Percentiles rank a stretch among this genome's conserved stretches.
These are phyloP conservation scores for Plagodis pulveraria DNA, from an alignment of 2,888 invertebrate species.

Conservation along the genomic window DNA sequence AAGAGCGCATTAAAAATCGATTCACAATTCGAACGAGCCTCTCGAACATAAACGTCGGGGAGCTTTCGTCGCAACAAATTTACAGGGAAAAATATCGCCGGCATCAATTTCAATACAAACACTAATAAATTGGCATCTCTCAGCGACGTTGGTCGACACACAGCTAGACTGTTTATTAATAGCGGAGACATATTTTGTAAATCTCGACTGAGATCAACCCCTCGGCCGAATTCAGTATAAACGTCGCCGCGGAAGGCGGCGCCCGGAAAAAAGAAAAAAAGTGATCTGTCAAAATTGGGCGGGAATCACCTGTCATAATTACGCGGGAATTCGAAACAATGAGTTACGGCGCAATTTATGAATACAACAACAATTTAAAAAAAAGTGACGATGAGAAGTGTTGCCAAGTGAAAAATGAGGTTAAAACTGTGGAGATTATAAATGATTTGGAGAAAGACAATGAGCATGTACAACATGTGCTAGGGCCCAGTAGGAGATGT, in stretches of 20 bases:
- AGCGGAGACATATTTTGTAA: constrained; percentile 77
- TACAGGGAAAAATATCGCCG: constrained; percentile 76
- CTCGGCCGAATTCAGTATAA: constrained; percentile 72
- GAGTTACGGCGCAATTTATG: constrained; percentile 66
- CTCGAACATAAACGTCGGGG: constrained; percentile 66
- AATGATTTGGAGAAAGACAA: constrained; percentile 53
- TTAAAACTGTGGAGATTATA: constrained; percentile 40
- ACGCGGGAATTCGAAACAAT: constrained; percentile 44
- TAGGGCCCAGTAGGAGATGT: constrained; percentile 89
- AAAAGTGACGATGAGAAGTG: constrained; percentile 51
- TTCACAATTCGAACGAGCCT: constrained; percentile 66
- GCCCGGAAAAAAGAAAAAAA: constrained; percentile 63
- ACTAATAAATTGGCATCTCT: constrained; percentile 83
- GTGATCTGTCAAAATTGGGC: constrained; percentile 45
- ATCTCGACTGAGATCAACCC: constrained; percentile 71
- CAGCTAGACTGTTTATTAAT: constrained; percentile 80
- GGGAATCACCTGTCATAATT: constrained; percentile 44
- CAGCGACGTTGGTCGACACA: constrained; percentile 61
- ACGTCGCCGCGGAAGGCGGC: constrained; percentile 65
- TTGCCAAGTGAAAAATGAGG: constrained; percentile 70
- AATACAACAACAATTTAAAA: constrained; percentile 55
- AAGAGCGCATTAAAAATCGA: constrained; percentile 67
- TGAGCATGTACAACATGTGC: constrained; percentile 77
- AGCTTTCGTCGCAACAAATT: constrained; percentile 80
- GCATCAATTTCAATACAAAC: constrained; percentile 84